Percentiles rank a stretch among this genome's conserved stretches.
These are phyloP conservation scores for Drosophila subsilvestris DNA, from an alignment of 2,888 invertebrate genomes.

Conservation along the genomic window DNA sequence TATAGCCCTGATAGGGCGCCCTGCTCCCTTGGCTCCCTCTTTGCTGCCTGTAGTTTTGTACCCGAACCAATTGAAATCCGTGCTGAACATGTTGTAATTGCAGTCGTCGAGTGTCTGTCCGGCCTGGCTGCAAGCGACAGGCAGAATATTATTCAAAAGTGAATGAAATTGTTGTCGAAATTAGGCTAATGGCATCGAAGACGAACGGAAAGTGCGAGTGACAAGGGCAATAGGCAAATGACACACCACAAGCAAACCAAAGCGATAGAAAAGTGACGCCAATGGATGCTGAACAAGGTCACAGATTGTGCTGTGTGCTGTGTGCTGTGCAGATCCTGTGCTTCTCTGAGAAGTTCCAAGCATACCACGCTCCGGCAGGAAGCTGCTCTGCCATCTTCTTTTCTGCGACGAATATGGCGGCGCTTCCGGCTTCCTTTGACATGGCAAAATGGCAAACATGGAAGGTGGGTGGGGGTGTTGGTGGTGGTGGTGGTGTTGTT, in stretches of 20 bases:
- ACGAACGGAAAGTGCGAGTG: background rate
- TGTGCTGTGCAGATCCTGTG: no score
- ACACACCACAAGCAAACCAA: no score
- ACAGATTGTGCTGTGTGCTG: no score
- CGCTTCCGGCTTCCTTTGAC: background rate
- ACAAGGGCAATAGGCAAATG: no score
- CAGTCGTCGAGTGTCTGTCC: slow-evolving; percentile 24
- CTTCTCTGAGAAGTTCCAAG: no score
- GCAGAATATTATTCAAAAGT: background rate
- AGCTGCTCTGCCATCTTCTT: no score
- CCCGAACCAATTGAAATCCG: slow-evolving; percentile 36
- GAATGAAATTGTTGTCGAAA: background rate
- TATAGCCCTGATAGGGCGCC: slow-evolving; percentile 55
- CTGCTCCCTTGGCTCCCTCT: slow-evolving; percentile 1
- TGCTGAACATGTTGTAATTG: slow-evolving; percentile 46
- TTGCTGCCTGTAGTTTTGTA: background rate
- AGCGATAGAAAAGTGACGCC: no score
- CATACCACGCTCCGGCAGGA: no score
- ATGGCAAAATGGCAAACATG: background rate
- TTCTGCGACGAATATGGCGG: no score
- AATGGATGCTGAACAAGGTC: no score
- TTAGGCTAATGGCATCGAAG: background rate
- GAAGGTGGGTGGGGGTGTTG: no score
- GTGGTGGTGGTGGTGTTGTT: no score
- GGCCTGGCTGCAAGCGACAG: background rate